Evolutionary conservation across 2,113 vertebrate species (phyloP), one percentile per base, ranked within the genome.

Genomic region (Phalacrocorax carbo): DNA sequence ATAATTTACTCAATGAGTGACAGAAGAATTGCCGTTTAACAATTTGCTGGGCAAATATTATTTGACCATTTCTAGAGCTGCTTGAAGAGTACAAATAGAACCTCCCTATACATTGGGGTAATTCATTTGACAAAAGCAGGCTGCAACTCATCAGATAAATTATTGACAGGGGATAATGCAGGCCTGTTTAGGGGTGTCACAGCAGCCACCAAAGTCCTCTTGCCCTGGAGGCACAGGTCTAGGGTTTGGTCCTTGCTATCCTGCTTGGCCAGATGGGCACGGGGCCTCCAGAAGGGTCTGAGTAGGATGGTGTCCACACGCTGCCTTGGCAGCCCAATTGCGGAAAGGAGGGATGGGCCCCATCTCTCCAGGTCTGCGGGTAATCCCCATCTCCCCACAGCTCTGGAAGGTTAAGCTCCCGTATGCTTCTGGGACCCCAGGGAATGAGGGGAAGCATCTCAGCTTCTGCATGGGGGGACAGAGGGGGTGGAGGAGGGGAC

Each of bases 41-140:
- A 95, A 95, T 96, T 97, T 94, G 91, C 96, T 96, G 96, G 91
- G 89, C 93, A 96, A 97, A 95, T 95, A 96, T 94, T 97, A 87
- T 95, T 85, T 95, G 97, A 91, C 91, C 94, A 73, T 95, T 95
- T 94, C 96, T 93, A 76, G 84, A 94, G 82, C 95, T 34, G 75
- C 94, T 82, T 42, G 91, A 90, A 73, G 89, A 96, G 95, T 30
- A 95, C 96, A 96, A 97, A 96, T 54, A 96, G 10, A 87, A 82
- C 91, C 91, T 87, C 85, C 84, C 71, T 13, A 3, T 48, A 40
- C 55, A 20, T 0, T 2, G 75, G 82, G 78, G 93, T 94, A 69
- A 94, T 91, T 94, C 84, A 85, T 94, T 27, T 0, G 12, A 38
- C 52, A 62, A 38, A 76, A 89, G 81, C 77, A 48, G 80, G 52